A percentile compares a stretch with the other conserved stretches of the same genome.
Evolutionary conservation across 1,140 invertebrate species (phyloP).

Genomic region (Steinernema khuongi): DNA sequence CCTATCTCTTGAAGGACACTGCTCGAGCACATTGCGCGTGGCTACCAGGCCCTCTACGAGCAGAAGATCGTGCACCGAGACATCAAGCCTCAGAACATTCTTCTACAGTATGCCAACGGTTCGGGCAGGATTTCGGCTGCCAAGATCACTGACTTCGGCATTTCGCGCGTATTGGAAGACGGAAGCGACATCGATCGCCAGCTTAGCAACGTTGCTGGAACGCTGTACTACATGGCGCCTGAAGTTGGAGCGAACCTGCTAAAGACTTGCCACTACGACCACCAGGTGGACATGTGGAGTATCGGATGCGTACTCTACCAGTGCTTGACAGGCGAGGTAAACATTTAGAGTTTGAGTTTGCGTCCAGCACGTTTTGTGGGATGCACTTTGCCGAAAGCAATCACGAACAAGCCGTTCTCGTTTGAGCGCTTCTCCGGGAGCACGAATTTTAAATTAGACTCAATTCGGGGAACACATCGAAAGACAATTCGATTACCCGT

Average conservation of each 20-base stretch:
- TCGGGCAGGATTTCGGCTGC: slow-evolving; percentile 35
- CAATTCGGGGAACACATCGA: no score
- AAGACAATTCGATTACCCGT: no score
- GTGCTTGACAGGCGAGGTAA: slow-evolving; percentile 48
- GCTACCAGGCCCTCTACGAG: slow-evolving; percentile 50
- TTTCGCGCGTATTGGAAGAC: slow-evolving; percentile 42
- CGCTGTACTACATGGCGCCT: slow-evolving; percentile 53
- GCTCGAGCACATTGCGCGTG: slow-evolving; percentile 49
- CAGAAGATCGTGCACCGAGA: slow-evolving; percentile 56
- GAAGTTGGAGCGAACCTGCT: slow-evolving; percentile 55
- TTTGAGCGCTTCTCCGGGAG: no score
- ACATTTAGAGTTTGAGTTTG: slow-evolving; percentile 16
- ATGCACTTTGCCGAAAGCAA: no score
- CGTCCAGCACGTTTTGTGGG: no score
- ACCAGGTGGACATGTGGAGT: slow-evolving; percentile 53
- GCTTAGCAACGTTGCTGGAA: slow-evolving; percentile 55
- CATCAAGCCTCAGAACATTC: slow-evolving; percentile 57
- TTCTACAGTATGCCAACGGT: slow-evolving; percentile 34
- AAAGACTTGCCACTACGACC: slow-evolving; percentile 45
- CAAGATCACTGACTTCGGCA: slow-evolving; percentile 56
- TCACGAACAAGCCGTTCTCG: no score
- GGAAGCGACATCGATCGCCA: slow-evolving; percentile 34
- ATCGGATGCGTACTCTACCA: slow-evolving; percentile 53
- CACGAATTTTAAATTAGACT: no score
- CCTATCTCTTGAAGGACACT: slow-evolving; percentile 38